Evolutionary conservation across 2,113 vertebrate species (phyloP), one percentile per base, ranked within the genome.

Genomic region (Lycocorax pyrrhopterus): DNA sequence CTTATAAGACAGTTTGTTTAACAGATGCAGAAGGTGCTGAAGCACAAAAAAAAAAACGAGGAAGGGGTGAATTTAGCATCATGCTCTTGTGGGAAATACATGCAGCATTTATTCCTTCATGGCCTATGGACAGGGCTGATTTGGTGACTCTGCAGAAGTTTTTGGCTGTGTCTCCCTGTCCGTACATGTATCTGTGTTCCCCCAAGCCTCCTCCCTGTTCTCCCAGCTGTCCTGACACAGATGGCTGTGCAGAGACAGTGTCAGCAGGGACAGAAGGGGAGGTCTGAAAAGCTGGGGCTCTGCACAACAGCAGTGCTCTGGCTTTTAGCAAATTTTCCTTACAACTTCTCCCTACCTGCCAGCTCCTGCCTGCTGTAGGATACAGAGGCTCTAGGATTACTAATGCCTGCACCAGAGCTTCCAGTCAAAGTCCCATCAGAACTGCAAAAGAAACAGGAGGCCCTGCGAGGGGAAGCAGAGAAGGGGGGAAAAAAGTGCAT

Each of bases 341-440:
- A 16, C 33, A 52, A 22, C 33, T 15, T 37, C 63, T 39, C 35
- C 32, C 27, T 91, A 91, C 87, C 62, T 91, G 88, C 39, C 82
- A 88, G 58, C 84, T 87, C 77, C 93, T 95, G 92, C 68, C 63
- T 90, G 68, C 71, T 47, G 76, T 55, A 93, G 94, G 94, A 59
- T 64, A 72, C 64, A 46, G 71, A 47, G 39, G 33, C 72, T 97
- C 94, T 96, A 81, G 67, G 88, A 22, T 96, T 95, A 90, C 92
- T 94, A 95, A 95, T 92, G 92, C 43, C 85, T 97, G 92, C 72
- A 55, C 63, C 95, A 97, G 93, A 90, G 64, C 86, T 73, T 94
- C 63, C 63, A 30, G 55, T 49, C 79, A 32, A 18, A 86, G 77
- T 89, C 86, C 29, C 62, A 87, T 72, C 89, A 95, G 58, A 87